phyloP scores from a whole-genome alignment of 2,113 vertebrate species.

The Calypte anna region DNA sequence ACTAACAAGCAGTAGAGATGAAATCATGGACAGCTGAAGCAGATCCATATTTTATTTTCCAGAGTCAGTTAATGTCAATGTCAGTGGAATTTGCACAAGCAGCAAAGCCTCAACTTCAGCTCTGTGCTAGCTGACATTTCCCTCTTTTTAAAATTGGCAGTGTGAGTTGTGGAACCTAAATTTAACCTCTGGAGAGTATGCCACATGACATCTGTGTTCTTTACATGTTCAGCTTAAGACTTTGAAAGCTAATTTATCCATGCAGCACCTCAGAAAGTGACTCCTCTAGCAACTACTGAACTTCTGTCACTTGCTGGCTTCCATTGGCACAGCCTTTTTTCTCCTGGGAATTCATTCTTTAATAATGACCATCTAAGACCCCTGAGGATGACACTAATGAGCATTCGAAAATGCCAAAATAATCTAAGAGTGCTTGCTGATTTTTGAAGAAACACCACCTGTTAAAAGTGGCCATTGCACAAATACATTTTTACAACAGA shows the following conservation, averaged over 20 bases:
- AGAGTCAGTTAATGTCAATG: conserved; percentile 64
- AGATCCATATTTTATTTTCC: conserved; percentile 45
- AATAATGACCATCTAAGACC: conserved; percentile 71
- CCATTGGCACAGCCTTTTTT: conserved; percentile 54
- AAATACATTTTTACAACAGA: not conserved
- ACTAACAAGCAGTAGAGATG: conserved; percentile 50
- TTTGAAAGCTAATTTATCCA: conserved; percentile 83
- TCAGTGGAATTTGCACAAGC: conserved; percentile 61
- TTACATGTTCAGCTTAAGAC: conserved; percentile 76
- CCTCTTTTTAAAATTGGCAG: conserved; percentile 79
- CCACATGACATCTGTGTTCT: conserved; percentile 74
- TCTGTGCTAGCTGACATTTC: conserved; percentile 74
- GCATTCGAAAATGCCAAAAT: conserved; percentile 78
- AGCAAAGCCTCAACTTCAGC: conserved; percentile 64
- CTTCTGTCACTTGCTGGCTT: conserved; percentile 74
- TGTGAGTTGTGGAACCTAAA: conserved; percentile 72
- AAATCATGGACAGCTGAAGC: conserved; percentile 50
- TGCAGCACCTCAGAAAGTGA: conserved; percentile 65
- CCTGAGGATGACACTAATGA: conserved; percentile 77
- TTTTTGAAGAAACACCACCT: conserved; percentile 58
- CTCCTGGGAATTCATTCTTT: conserved; percentile 62
- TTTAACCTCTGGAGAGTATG: conserved; percentile 80
- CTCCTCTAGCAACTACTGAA: conserved; percentile 69
- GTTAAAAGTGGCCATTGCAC: conserved; percentile 32
- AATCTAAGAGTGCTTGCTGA: conserved; percentile 17